Evolutionary conservation across 2,113 vertebrate genomes (phyloP).

Genomic region (Sphaerodactylus townsendi): DNA sequence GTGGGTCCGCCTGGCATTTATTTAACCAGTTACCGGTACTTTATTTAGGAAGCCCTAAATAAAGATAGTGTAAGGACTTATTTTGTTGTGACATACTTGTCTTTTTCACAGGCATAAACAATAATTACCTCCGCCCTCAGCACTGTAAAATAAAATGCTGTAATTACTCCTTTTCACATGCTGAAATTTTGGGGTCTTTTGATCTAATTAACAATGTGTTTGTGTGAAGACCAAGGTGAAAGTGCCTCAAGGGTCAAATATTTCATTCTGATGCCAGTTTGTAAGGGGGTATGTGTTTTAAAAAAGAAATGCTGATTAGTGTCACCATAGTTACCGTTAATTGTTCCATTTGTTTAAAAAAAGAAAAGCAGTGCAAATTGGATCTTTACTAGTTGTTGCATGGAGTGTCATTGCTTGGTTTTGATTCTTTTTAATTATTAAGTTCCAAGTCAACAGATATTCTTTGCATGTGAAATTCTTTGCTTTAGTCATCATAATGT

Average conservation of each 20-base stretch:
- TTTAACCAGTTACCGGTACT: constrained; percentile 3
- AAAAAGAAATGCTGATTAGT: background rate
- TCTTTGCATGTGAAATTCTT: background rate
- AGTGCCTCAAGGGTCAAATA: background rate
- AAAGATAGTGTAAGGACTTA: constrained; percentile 21
- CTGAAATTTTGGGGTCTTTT: constrained; percentile 27
- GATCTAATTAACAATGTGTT: constrained; percentile 21
- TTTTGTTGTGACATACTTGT: constrained; percentile 55
- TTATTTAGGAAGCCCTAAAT: constrained; percentile 23
- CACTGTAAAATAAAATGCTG: constrained; percentile 31
- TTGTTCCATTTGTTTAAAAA: background rate
- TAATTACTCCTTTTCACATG: constrained; percentile 56
- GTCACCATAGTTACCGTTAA: constrained; percentile 4
- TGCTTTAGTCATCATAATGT: background rate
- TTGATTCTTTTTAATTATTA: background rate
- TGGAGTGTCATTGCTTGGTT: background rate
- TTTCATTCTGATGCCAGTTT: background rate
- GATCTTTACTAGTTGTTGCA: constrained; percentile 1
- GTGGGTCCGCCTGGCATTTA: constrained; percentile 5
- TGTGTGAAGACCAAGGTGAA: constrained; percentile 14
- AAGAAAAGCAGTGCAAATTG: constrained; percentile 2
- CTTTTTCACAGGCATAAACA: constrained; percentile 46
- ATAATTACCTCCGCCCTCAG: constrained; percentile 50
- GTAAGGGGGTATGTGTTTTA: background rate
- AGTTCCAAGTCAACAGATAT: constrained; percentile 24